Conservation (phyloP, 2,113 vertebrate species). For the Nothoprocta perdicaria region DNA sequence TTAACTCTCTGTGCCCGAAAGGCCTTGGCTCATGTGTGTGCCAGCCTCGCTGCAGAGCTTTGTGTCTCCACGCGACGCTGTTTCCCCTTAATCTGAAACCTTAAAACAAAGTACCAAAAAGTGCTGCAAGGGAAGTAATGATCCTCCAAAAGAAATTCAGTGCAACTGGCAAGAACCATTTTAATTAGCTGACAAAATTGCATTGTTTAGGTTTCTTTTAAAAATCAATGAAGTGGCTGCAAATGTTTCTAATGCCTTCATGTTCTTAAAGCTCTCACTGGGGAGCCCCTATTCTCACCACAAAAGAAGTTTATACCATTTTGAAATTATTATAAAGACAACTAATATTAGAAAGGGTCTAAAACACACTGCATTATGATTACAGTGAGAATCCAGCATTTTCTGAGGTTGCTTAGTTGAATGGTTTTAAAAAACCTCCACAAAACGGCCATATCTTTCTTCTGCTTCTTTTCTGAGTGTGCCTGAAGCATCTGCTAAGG, state of each 20-base stretch:
- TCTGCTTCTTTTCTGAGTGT: not conserved
- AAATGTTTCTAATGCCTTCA: slow-evolving; percentile 31
- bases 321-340: slow-evolving; percentile 6
- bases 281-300: not conserved
- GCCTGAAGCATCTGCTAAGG: not conserved
- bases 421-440: not conserved
- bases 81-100: slow-evolving; percentile 41
- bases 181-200: slow-evolving; percentile 75
- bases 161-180: slow-evolving; percentile 63
- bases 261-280: slow-evolving; percentile 29
- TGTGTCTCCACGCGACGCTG: not conserved
- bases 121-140: slow-evolving; percentile 68
- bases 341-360: not conserved
- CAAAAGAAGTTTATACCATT: not conserved
- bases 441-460: not conserved
- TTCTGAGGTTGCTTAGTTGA: not conserved
- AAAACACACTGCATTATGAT: not conserved
- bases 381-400: not conserved
- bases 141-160: slow-evolving; percentile 71
- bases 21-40: not conserved
- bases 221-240: slow-evolving; percentile 65
- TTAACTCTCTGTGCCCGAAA: not conserved
- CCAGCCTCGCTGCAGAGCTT: not conserved
- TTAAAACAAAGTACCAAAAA: slow-evolving; percentile 61
- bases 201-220: slow-evolving; percentile 66